Evolutionary conservation across 2,113 vertebrate species (phyloP).

Genomic region (Pygoscelis adeliae): DNA sequence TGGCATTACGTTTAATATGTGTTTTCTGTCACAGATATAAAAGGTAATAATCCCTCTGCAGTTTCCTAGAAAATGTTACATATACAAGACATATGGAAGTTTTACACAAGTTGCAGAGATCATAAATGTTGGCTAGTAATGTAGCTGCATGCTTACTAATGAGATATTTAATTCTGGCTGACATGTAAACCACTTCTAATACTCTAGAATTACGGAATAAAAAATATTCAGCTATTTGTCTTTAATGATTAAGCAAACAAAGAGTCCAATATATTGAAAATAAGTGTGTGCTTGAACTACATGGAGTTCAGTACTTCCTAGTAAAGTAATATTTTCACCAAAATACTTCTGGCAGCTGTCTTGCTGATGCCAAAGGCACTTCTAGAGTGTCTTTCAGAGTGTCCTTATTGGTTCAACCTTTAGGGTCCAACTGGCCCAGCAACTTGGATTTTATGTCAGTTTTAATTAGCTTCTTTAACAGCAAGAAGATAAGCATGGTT

Average conservation of each 20-base stretch:
- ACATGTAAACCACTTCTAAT: neutral
- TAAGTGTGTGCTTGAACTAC: neutral
- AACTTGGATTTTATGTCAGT: neutral
- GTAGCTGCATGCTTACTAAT: conserved; percentile 63
- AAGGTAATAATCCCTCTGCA: conserved; percentile 48
- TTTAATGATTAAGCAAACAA: conserved; percentile 27
- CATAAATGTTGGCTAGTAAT: conserved; percentile 65
- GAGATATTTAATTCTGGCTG: conserved; percentile 33
- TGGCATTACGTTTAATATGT: conserved; percentile 4
- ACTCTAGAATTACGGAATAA: neutral
- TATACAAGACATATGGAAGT: conserved; percentile 53
- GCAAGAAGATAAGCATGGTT: neutral
- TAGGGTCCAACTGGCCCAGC: neutral
- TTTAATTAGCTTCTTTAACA: conserved; percentile 1
- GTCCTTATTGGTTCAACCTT: neutral
- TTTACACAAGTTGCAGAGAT: conserved; percentile 50
- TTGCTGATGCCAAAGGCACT: neutral
- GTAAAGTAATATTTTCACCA: neutral
- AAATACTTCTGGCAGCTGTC: neutral
- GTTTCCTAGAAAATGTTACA: conserved; percentile 36
- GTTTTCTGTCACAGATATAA: conserved; percentile 29
- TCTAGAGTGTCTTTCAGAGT: neutral
- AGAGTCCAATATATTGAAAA: neutral
- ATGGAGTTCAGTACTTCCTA: neutral
- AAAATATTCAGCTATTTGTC: conserved; percentile 27